phyloP scores from a whole-genome alignment of 1,140 invertebrate genomes.

The Ceratosolen fusciceps region DNA sequence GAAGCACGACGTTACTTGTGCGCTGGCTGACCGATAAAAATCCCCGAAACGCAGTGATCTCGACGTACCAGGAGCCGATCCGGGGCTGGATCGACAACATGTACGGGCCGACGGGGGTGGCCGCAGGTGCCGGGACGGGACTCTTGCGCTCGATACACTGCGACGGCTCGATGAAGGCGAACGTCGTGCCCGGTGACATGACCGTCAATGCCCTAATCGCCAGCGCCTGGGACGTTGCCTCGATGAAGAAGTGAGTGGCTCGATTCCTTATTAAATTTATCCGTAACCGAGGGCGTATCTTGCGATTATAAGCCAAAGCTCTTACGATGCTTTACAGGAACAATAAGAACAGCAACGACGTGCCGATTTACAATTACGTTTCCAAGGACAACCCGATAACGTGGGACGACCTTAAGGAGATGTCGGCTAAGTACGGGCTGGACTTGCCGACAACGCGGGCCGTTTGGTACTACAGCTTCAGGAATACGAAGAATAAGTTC shows the following conservation, averaged over 20 bases:
- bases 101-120: constrained; percentile 88
- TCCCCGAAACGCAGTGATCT: constrained; percentile 66
- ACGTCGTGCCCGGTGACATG: constrained; percentile 89
- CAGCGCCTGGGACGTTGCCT: constrained; percentile 80
- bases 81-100: constrained; percentile 89
- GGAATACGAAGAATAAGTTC: constrained; percentile 70
- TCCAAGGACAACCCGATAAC: constrained; percentile 68
- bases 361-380: constrained; percentile 71
- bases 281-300: too few relatives aligned
- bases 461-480: constrained; percentile 74
- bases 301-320: too few relatives aligned
- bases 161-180: constrained; percentile 74
- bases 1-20: too few relatives aligned
- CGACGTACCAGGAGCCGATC: constrained; percentile 72
- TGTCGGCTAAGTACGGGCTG: constrained; percentile 65
- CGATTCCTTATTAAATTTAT: too few relatives aligned
- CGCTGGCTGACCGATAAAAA: background rate
- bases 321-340: constrained; percentile 47
- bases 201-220: constrained; percentile 84
- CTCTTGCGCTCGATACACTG: constrained; percentile 81
- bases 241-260: constrained; percentile 57
- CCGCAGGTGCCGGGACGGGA: constrained; percentile 82
- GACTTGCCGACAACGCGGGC: constrained; percentile 64
- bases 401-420: constrained; percentile 65
- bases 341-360: constrained; percentile 55